phyloP scores from a whole-genome alignment of 2,888 invertebrate species.

The Cylloceria caligata region DNA sequence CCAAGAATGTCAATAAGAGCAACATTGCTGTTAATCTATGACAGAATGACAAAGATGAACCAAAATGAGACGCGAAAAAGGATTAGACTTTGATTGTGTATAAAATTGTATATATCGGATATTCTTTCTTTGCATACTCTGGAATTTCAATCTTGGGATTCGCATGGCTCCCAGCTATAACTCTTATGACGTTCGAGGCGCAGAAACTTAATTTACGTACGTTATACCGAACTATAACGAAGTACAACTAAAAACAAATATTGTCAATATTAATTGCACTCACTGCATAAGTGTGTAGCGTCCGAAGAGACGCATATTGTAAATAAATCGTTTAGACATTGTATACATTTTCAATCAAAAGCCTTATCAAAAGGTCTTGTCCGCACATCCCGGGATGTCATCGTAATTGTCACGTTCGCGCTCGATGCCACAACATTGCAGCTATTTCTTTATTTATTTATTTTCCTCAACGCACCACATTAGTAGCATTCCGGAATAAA shows the following conservation, averaged over 20 bases:
- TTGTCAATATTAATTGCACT: slow-evolving; percentile 15
- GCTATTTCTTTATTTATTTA: slow-evolving; percentile 23
- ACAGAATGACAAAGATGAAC: slow-evolving; percentile 60
- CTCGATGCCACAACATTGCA: background rate
- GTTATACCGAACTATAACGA: slow-evolving; percentile 15
- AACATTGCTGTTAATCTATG: slow-evolving; percentile 80
- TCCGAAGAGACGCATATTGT: slow-evolving; percentile 44
- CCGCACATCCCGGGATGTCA: background rate
- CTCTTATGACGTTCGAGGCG: slow-evolving; percentile 63
- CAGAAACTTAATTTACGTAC: slow-evolving; percentile 46
- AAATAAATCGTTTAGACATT: slow-evolving; percentile 62
- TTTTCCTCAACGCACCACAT: slow-evolving; percentile 11
- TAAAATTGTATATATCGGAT: slow-evolving; percentile 42
- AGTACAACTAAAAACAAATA: background rate
- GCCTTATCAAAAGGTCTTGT: slow-evolving; percentile 6
- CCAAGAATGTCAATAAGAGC: slow-evolving; percentile 75
- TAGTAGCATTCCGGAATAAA: slow-evolving; percentile 22
- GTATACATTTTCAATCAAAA: slow-evolving; percentile 19
- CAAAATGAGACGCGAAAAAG: slow-evolving; percentile 55
- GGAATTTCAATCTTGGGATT: background rate
- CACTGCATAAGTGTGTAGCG: slow-evolving; percentile 6
- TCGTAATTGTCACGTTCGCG: slow-evolving; percentile 6
- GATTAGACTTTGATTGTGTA: slow-evolving; percentile 38
- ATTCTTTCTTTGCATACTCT: slow-evolving; percentile 7
- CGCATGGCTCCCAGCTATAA: background rate